Evolutionary conservation across 1,140 invertebrate species (phyloP).

Genomic region (Drosophila fuyamai): DNA sequence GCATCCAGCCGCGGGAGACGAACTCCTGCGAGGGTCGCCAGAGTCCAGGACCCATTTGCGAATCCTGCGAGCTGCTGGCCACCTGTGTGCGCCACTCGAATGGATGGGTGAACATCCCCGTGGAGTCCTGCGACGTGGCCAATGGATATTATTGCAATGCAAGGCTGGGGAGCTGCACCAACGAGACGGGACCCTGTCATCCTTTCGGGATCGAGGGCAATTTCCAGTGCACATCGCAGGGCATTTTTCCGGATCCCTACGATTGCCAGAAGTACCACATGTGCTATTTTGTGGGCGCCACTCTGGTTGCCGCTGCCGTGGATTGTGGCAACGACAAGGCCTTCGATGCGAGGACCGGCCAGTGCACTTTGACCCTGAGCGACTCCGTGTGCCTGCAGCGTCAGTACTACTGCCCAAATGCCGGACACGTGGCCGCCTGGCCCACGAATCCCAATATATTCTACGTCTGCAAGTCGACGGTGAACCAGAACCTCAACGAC

Average conservation of each 20-base stretch:
- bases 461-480: conserved; percentile 82
- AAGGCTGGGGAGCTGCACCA: conserved; percentile 65
- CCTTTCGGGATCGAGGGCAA: conserved; percentile 78
- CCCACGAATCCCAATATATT: conserved; percentile 81
- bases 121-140: conserved; percentile 76
- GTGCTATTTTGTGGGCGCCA: conserved; percentile 77
- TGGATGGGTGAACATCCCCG: conserved; percentile 80
- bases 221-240: conserved; percentile 81
- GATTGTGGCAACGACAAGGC: conserved; percentile 77
- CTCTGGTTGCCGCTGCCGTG: conserved; percentile 68
- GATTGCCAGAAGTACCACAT: conserved; percentile 84
- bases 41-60: conserved; percentile 75
- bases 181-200: conserved; percentile 79
- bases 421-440: conserved; percentile 76
- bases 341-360: conserved; percentile 71
- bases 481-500: conserved; percentile 75
- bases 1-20: conserved; percentile 68
- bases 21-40: conserved; percentile 71
- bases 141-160: conserved; percentile 82
- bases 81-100: conserved; percentile 78
- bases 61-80: conserved; percentile 77
- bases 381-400: conserved; percentile 58
- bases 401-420: conserved; percentile 69
- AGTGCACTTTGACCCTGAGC: conserved; percentile 69
- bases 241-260: conserved; percentile 84